Evolutionary conservation across 2,797 vertebrate genomes (phyloP).

Genomic region (Hyperoplus immaculatus): DNA sequence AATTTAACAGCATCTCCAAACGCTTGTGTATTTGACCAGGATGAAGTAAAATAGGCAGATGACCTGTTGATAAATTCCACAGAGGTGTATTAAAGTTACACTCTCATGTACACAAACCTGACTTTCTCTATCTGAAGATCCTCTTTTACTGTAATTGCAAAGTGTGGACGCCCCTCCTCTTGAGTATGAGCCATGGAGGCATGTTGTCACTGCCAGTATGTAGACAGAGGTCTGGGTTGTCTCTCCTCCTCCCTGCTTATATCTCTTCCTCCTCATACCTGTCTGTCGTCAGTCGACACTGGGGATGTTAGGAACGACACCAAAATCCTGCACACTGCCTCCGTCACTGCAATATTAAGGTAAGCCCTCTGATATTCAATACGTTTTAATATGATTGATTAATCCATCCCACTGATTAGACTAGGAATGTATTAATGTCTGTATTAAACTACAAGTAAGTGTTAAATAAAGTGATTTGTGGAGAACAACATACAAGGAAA

Average conservation of each 20-base stretch:
- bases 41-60: neutral
- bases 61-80: neutral
- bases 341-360: constrained; percentile 35
- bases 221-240: neutral
- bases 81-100: neutral
- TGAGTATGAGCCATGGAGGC: constrained; percentile 14
- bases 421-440: neutral
- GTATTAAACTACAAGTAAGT: neutral
- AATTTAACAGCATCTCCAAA: neutral
- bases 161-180: constrained; percentile 21
- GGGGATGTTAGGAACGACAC: constrained; percentile 18
- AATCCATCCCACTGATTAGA: neutral
- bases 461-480: neutral
- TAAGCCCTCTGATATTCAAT: constrained; percentile 18
- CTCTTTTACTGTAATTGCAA: no score
- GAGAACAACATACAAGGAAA: no score
- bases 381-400: neutral
- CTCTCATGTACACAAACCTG: neutral
- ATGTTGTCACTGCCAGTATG: neutral
- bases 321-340: constrained; percentile 5
- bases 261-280: constrained; percentile 24
- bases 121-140: constrained; percentile 7
- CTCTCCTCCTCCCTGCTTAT: neutral
- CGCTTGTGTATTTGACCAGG: neutral
- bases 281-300: constrained; percentile 32